Percentiles rank a stretch among this genome's conserved stretches.
phyloP scores from a whole-genome alignment of 2,113 vertebrate species.

The Grammomys dolichurus region DNA sequence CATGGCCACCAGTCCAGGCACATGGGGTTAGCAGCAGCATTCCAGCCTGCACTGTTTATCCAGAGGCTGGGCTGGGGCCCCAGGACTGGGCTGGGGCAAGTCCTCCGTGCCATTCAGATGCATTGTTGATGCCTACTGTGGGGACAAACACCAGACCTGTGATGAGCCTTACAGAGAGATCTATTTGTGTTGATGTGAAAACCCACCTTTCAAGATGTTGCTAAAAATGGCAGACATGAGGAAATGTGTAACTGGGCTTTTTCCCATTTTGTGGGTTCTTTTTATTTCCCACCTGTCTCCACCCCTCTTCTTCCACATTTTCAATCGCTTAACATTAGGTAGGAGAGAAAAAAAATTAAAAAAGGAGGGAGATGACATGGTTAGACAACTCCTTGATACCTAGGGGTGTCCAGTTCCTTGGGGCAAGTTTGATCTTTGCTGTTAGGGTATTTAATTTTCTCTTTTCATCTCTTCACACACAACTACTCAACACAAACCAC shows the following conservation, averaged over 20 bases:
- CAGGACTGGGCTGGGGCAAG: neutral
- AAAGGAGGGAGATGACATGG: too few species aligned
- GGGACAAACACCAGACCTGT: neutral
- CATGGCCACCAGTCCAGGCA: neutral
- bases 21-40: neutral
- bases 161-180: neutral
- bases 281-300: too few species aligned
- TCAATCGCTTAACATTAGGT: too few species aligned
- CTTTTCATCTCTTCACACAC: too few species aligned
- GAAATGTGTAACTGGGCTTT: neutral
- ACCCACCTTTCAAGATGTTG: conserved; percentile 3
- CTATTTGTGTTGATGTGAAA: neutral
- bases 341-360: too few species aligned
- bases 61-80: conserved; percentile 27
- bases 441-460: too few species aligned
- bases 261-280: too few species aligned
- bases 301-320: too few species aligned
- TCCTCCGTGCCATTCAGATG: neutral
- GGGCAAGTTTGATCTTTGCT: too few species aligned
- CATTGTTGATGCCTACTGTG: neutral
- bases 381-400: too few species aligned
- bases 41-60: neutral
- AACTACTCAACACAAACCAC: too few species aligned
- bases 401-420: too few species aligned
- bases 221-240: neutral